Base-by-base conservation (phyloP, 2,888 invertebrate species). In the Myopa tessellatipennis region DNA sequence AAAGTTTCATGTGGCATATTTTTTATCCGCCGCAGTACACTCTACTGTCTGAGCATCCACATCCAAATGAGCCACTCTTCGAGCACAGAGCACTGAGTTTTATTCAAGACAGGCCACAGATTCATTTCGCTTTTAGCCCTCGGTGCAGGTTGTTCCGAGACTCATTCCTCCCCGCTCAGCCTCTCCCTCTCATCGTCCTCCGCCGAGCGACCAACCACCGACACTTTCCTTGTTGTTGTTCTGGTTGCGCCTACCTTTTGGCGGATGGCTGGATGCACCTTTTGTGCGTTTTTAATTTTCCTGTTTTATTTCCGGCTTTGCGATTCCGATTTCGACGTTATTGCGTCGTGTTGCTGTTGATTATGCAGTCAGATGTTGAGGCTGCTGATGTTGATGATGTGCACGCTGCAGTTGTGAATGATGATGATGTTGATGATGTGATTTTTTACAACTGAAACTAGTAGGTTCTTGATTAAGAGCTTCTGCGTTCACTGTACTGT, bases 291-390 rank as follows among this genome's bases (percentile, higher is more conserved):
- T 88, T 88, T 88, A 88, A 88, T 88, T 88, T 88, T 88, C 88
- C 88, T 88, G 88, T 88, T 88, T 88, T 88, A 88, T 87, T 88
- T 88, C 88, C 88, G 88, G 88, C 85, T 87, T 88, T 85, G 84
- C 86, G 87, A 88, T 87, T 88, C 87, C 85, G 86, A 88, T 87
- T 85, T 88, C 85, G 84, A 84, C 85, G 83, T 87, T 87, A 88
- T 88, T 87, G 87, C 82, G 77, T 77, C 79, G 78, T 78, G 79
- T 79, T 79, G 70, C 77, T 79, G 77, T 71, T 80, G 75, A 76
- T 65, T 60, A 40, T 70, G 71, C 67, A 38, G 76, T 45, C 58
- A 75, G 73, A 58, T 72, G 77, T 71, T 18, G 50, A 38, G 4
- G 50, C 4, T n/a, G 72, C 4, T 36, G 60, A 58, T 58, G 58